phyloP scores from a whole-genome alignment of 2,797 vertebrate species.

The Ctenosaura bakeri region DNA sequence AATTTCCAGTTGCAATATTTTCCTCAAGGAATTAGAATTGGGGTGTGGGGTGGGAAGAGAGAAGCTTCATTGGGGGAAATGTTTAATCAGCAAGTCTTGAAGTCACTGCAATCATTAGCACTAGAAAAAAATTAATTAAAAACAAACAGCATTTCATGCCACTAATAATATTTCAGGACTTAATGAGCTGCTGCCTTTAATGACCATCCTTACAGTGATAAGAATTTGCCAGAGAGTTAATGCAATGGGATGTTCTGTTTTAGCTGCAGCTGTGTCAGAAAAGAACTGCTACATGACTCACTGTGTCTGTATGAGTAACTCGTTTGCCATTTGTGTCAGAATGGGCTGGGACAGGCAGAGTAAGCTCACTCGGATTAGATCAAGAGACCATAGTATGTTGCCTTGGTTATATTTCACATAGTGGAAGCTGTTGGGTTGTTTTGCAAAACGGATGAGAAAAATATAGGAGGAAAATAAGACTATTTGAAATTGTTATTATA shows the following conservation, averaged over 20 bases:
- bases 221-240: slow-evolving; percentile 11
- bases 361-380: background rate
- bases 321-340: background rate
- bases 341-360: background rate
- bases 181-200: slow-evolving; percentile 32
- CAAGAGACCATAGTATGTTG: background rate
- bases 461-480: background rate
- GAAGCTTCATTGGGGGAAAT: background rate
- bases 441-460: background rate
- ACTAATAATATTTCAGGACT: slow-evolving; percentile 42
- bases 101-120: slow-evolving; percentile 43
- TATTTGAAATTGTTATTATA: background rate
- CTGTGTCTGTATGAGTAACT: background rate
- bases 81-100: slow-evolving; percentile 27
- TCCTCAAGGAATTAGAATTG: background rate
- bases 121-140: slow-evolving; percentile 53
- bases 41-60: background rate
- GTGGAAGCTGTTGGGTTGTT: background rate
- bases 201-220: slow-evolving; percentile 35
- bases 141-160: slow-evolving; percentile 29
- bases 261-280: background rate
- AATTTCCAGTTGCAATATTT: background rate
- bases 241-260: background rate
- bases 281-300: background rate
- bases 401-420: background rate